Conservation (phyloP, 2,888 invertebrate species). For the Tetragnatha montana region DNA sequence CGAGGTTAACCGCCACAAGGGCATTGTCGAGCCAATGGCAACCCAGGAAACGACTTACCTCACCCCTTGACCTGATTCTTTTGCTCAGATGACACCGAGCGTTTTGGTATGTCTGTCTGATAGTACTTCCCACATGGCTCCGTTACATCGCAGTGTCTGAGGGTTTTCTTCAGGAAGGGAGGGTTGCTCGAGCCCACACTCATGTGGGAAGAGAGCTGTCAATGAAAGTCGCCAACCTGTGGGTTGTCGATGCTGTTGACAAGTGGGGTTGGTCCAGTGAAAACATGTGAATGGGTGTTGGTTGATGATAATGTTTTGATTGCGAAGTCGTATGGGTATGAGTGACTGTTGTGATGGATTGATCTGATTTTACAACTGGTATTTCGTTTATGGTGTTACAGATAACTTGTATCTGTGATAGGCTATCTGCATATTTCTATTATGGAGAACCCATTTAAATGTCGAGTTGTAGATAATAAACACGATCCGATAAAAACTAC, state of each 20-base stretch:
- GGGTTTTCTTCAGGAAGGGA: not conserved
- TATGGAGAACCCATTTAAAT: too few relatives aligned
- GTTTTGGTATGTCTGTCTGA: conserved; percentile 29
- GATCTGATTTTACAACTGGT: too few relatives aligned
- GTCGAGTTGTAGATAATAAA: too few relatives aligned
- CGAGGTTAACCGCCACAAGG: conserved; percentile 46
- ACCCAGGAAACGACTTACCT: conserved; percentile 23
- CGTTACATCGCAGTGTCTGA: conserved; percentile 22
- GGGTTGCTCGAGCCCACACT: not conserved
- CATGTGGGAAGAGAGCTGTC: not conserved
- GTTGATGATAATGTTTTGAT: not conserved
- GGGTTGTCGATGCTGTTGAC: not conserved
- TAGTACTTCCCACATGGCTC: conserved; percentile 25
- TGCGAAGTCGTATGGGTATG: too few relatives aligned
- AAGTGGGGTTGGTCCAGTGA: not conserved
- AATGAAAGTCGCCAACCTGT: not conserved
- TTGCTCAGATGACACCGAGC: conserved; percentile 39
- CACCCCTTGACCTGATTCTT: conserved; percentile 67
- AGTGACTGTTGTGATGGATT: too few relatives aligned
- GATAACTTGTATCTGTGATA: too few relatives aligned
- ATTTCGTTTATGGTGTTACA: too few relatives aligned
- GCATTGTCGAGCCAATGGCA: conserved; percentile 45
- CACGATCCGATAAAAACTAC: too few relatives aligned
- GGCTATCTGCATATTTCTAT: too few relatives aligned
- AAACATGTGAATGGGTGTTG: not conserved